A percentile compares a stretch with the other conserved stretches of the same genome.
These are phyloP conservation scores for Gasterosteus nipponicus DNA, from an alignment of 2,113 vertebrate genomes.

Conservation along the genomic window DNA sequence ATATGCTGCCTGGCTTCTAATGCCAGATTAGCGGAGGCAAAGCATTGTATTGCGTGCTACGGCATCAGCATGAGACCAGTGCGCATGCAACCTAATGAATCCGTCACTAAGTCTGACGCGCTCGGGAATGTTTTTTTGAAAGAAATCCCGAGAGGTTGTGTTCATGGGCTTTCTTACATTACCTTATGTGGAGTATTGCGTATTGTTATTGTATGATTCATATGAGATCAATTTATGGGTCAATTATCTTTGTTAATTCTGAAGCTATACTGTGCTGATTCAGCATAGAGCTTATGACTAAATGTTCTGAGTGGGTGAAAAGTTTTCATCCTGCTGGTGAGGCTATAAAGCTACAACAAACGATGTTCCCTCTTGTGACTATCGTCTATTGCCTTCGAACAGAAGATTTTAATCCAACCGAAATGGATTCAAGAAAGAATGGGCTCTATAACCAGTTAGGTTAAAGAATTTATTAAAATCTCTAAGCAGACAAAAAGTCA, in stretches of 20 bases:
- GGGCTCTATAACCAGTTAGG: not conserved
- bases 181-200: not conserved
- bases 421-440: not conserved
- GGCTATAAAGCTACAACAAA: not conserved
- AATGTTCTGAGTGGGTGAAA: not conserved
- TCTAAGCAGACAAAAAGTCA: not conserved
- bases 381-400: not conserved
- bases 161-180: constrained; percentile 12
- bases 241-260: not conserved
- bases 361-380: not conserved
- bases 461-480: not conserved
- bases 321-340: not conserved
- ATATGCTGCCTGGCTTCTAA: constrained; percentile 71
- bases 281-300: not conserved
- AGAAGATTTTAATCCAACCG: not conserved
- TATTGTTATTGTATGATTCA: not conserved
- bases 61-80: constrained; percentile 51
- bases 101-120: constrained; percentile 51
- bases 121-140: constrained; percentile 38
- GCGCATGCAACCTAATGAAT: constrained; percentile 63
- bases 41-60: constrained; percentile 65
- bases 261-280: not conserved
- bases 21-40: constrained; percentile 78
- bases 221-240: not conserved
- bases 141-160: constrained; percentile 13